phyloP scores from a whole-genome alignment of 2,113 vertebrate genomes.

The Lontra canadensis region DNA sequence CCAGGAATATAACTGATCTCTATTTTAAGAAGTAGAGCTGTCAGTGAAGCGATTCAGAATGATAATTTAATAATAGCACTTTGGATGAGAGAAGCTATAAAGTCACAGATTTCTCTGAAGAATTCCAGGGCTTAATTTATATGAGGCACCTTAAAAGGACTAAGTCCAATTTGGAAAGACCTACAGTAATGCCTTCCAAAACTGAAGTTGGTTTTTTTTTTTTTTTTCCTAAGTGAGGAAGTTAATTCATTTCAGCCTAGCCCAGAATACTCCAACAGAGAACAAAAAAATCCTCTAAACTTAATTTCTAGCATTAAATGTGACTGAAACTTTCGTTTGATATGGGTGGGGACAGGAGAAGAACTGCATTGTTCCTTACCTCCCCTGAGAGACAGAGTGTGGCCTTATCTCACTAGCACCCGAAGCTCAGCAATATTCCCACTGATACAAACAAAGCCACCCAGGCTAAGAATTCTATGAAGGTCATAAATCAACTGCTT shows the following conservation, averaged over 20 bases:
- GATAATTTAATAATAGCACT: conserved; percentile 71
- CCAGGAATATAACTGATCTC: conserved; percentile 69
- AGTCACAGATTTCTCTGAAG: conserved; percentile 66
- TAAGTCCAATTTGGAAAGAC: conserved; percentile 38
- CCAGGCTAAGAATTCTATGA: background rate
- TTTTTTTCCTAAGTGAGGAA: conserved; percentile 54
- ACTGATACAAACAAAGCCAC: background rate
- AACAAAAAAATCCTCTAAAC: conserved; percentile 50
- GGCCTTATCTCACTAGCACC: background rate
- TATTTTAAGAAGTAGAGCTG: conserved; percentile 69
- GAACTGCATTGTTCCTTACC: background rate
- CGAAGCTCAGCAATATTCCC: background rate
- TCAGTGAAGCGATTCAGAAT: conserved; percentile 56
- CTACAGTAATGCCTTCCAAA: conserved; percentile 47
- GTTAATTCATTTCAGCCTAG: conserved; percentile 51
- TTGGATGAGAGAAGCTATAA: conserved; percentile 41
- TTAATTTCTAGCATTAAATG: background rate
- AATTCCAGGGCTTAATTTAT: conserved; percentile 68
- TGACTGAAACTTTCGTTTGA: background rate
- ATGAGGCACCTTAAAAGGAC: conserved; percentile 51
- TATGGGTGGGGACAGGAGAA: background rate
- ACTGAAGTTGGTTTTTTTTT: conserved; percentile 49
- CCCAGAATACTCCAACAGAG: conserved; percentile 42
- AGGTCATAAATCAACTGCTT: background rate
- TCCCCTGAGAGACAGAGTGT: background rate